Percentiles rank a stretch among this genome's conserved stretches.
phyloP scores from a whole-genome alignment of 2,113 vertebrate genomes.

The Bubo bubo region DNA sequence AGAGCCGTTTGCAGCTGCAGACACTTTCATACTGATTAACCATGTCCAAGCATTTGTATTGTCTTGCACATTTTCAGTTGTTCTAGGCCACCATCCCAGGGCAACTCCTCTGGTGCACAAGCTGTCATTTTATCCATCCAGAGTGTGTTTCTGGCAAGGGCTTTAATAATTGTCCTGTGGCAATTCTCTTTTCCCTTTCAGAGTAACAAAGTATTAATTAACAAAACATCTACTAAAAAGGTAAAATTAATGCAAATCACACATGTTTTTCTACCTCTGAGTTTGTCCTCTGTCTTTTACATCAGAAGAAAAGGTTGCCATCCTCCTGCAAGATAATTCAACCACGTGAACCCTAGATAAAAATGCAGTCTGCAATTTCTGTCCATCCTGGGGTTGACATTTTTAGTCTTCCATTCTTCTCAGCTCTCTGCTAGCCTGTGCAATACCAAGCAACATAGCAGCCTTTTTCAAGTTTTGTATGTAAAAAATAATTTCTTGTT shows the following conservation, averaged over 20 bases:
- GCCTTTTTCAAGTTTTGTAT: background rate
- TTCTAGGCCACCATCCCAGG: background rate
- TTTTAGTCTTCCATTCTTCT: background rate
- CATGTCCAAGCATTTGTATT: background rate
- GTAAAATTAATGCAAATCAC: background rate
- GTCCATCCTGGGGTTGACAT: background rate
- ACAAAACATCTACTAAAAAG: background rate
- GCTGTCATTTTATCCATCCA: background rate
- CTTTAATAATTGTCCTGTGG: background rate
- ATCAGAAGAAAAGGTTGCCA: background rate
- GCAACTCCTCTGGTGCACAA: background rate
- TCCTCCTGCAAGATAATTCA: background rate
- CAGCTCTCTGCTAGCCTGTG: background rate
- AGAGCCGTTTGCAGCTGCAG: background rate
- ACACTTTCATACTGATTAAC: background rate
- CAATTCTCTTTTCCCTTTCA: background rate
- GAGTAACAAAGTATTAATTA: background rate
- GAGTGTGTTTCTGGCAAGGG: background rate
- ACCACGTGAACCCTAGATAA: background rate
- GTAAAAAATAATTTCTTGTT: background rate
- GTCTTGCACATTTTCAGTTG: background rate
- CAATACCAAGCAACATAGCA: background rate
- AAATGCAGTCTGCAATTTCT: background rate
- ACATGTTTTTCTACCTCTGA: background rate
- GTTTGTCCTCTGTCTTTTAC: background rate